phyloP scores from a whole-genome alignment of 1,140 invertebrate species.

The Drosophila elegans region DNA sequence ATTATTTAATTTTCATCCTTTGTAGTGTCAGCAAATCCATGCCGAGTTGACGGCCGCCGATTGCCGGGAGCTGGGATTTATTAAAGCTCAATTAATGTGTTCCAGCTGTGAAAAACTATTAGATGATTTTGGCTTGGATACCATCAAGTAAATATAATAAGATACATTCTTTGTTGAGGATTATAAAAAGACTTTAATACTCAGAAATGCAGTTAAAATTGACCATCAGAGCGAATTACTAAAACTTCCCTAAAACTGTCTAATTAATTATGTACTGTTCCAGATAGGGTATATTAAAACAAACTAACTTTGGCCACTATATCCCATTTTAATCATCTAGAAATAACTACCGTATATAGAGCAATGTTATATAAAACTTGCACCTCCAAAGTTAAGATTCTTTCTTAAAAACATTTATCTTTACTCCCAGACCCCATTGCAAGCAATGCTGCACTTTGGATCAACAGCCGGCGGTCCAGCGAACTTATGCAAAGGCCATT shows the following conservation, averaged over 20 bases:
- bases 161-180: not conserved
- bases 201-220: no score
- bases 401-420: not conserved
- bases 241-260: no score
- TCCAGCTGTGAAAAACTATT: slow-evolving; percentile 95
- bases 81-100: slow-evolving; percentile 94
- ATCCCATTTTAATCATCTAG: no score
- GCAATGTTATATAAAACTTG: not conserved
- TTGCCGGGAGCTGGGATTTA: slow-evolving; percentile 94
- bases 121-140: slow-evolving; percentile 90
- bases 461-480: slow-evolving; percentile 89
- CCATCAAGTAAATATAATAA: slow-evolving; percentile 86
- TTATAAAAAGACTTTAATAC: no score
- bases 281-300: no score
- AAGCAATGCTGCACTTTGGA: slow-evolving; percentile 89
- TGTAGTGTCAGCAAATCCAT: slow-evolving; percentile 41
- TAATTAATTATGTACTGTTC: no score
- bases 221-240: no score
- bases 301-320: no score
- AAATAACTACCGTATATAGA: no score
- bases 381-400: not conserved
- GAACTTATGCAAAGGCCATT: slow-evolving; percentile 92
- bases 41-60: slow-evolving; percentile 85
- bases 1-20: not conserved
- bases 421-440: slow-evolving; percentile 88